Percentiles rank a stretch among this genome's conserved stretches.
Evolutionary conservation across 2,113 vertebrate genomes (phyloP).

Genomic region (Phaethornis superciliosus): DNA sequence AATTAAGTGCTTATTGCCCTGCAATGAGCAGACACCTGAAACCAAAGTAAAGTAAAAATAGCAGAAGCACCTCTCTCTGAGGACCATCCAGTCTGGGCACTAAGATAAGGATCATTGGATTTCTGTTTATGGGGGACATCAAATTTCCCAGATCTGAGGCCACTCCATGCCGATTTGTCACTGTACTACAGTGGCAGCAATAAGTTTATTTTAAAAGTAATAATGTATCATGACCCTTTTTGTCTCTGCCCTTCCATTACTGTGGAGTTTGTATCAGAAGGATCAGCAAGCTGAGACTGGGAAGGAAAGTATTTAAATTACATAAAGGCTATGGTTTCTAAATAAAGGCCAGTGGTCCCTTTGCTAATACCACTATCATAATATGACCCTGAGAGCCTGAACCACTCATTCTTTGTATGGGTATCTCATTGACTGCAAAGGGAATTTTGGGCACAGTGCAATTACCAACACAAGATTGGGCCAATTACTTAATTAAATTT

Average conservation of each 20-base stretch:
- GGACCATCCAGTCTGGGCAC: neutral
- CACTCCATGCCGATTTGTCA: neutral
- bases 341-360: constrained; percentile 36
- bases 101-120: neutral
- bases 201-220: neutral
- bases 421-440: constrained; percentile 29
- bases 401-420: neutral
- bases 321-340: constrained; percentile 1
- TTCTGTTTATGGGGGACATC: neutral
- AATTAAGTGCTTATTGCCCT: neutral
- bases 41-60: neutral
- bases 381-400: neutral
- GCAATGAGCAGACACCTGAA: neutral
- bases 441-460: constrained; percentile 50
- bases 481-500: constrained; percentile 58
- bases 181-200: neutral
- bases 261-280: neutral
- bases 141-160: neutral
- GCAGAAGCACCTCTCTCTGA: neutral
- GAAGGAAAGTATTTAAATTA: constrained; percentile 14
- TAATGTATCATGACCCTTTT: neutral
- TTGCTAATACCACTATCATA: constrained; percentile 4
- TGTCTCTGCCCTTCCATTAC: neutral
- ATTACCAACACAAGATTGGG: constrained; percentile 17
- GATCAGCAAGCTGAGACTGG: neutral